These are phyloP conservation scores for Rostratula benghalensis DNA, from an alignment of 2,113 vertebrate genomes.

Conservation along the genomic window DNA sequence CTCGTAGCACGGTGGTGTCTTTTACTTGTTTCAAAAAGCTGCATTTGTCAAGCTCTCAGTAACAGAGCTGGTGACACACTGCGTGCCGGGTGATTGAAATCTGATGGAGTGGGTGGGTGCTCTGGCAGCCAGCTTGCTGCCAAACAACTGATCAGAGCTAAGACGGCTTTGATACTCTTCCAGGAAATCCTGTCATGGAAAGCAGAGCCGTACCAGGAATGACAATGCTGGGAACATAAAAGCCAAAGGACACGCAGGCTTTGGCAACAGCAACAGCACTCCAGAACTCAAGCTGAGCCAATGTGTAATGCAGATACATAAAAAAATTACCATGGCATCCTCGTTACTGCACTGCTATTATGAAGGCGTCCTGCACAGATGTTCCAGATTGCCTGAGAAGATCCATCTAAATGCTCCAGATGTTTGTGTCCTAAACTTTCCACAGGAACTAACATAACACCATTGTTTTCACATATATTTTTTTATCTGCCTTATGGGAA, in stretches of 20 bases:
- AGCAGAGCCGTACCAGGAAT: slow-evolving; percentile 7
- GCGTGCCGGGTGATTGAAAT: not conserved
- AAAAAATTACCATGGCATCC: not conserved
- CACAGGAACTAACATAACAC: not conserved
- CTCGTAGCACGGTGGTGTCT: not conserved
- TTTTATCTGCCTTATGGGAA: not conserved
- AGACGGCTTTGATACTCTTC: slow-evolving; percentile 16
- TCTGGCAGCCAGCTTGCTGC: not conserved
- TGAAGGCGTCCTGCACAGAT: not conserved
- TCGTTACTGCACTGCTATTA: not conserved
- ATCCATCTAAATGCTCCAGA: not conserved
- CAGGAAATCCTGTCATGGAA: slow-evolving; percentile 44
- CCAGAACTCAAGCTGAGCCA: not conserved
- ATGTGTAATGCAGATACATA: not conserved
- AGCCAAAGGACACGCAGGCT: not conserved
- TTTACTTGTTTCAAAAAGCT: not conserved
- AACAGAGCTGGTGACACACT: not conserved
- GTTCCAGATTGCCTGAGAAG: not conserved
- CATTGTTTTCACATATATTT: not conserved
- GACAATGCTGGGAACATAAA: not conserved
- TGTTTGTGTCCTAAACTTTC: not conserved
- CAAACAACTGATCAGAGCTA: slow-evolving; percentile 5
- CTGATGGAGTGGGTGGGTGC: not conserved
- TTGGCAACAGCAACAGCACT: not conserved
- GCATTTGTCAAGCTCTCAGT: not conserved